These are phyloP conservation scores for Bombus sylvicola DNA, from an alignment of 1,140 invertebrate genomes.

Conservation along the genomic window DNA sequence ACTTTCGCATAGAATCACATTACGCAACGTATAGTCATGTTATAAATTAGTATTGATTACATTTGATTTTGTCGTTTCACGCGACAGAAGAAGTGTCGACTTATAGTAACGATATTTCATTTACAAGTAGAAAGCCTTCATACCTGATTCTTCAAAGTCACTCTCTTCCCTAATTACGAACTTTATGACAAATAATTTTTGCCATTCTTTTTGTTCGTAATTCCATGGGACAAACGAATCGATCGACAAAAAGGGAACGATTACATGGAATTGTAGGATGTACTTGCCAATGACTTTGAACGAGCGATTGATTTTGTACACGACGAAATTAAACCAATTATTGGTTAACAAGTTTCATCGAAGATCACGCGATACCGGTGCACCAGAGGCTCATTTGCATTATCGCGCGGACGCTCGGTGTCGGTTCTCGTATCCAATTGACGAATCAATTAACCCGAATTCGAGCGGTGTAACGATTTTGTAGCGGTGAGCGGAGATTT, in stretches of 20 bases:
- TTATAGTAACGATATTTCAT: no score
- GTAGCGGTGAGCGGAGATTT: conserved; percentile 32
- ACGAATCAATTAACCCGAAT: conserved; percentile 52
- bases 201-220: not conserved
- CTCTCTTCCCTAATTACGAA: not conserved
- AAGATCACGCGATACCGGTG: not conserved
- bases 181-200: not conserved
- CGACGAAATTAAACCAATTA: not conserved
- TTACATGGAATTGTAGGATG: not conserved
- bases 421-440: conserved; percentile 13
- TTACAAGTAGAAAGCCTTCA: no score
- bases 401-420: not conserved
- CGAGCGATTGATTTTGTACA: not conserved
- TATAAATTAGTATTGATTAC: no score
- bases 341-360: not conserved
- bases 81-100: no score
- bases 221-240: not conserved
- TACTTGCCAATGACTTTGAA: not conserved
- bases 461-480: conserved; percentile 36
- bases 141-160: no score
- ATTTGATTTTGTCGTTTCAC: no score
- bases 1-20: no score
- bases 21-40: no score
- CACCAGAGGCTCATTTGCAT: conserved; percentile 4
- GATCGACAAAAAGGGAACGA: not conserved